A percentile compares a stretch with the other conserved stretches of the same genome.
phyloP scores from a whole-genome alignment of 2,113 vertebrate species.

The Salminus brasiliensis region DNA sequence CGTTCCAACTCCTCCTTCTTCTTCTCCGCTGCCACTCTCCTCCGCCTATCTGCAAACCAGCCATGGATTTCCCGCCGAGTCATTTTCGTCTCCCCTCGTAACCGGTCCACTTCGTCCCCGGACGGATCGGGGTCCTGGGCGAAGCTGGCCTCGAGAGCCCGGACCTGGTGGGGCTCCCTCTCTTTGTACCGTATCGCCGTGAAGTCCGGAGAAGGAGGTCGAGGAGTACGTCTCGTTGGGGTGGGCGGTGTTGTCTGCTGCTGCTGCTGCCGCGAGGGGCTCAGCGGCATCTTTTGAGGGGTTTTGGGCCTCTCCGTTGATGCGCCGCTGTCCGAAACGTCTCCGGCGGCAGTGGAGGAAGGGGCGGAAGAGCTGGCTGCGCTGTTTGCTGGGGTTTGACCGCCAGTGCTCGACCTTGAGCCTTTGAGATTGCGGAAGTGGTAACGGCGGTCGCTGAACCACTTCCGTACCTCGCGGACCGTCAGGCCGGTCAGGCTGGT shows the following conservation, averaged over 20 bases:
- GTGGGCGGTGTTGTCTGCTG: constrained; percentile 78
- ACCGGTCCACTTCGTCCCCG: constrained; percentile 88
- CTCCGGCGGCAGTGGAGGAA: constrained; percentile 61
- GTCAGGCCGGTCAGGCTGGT: constrained; percentile 87
- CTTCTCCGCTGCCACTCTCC: constrained; percentile 78
- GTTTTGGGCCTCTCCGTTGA: constrained; percentile 58
- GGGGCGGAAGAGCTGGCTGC: background rate
- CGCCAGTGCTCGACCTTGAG: constrained; percentile 69
- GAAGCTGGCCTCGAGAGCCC: constrained; percentile 91
- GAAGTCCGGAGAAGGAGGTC: constrained; percentile 89
- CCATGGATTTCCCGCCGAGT: constrained; percentile 94
- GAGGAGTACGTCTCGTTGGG: constrained; percentile 79
- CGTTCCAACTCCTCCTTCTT: constrained; percentile 78
- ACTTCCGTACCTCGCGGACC: constrained; percentile 93
- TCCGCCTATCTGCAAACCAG: constrained; percentile 93
- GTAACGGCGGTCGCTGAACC: constrained; percentile 97
- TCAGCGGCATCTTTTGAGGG: constrained; percentile 67
- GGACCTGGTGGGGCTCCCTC: constrained; percentile 90
- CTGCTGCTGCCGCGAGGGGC: constrained; percentile 68
- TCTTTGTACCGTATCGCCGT: constrained; percentile 93
- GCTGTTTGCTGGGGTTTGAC: constrained; percentile 37
- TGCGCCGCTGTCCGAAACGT: constrained; percentile 64
- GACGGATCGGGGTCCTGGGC: constrained; percentile 82
- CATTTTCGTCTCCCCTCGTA: constrained; percentile 95
- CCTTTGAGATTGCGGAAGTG: constrained; percentile 92